A percentile compares a stretch with the other conserved stretches of the same genome.
phyloP scores from a whole-genome alignment of 2,113 vertebrate genomes.

The Catagonus wagneri region DNA sequence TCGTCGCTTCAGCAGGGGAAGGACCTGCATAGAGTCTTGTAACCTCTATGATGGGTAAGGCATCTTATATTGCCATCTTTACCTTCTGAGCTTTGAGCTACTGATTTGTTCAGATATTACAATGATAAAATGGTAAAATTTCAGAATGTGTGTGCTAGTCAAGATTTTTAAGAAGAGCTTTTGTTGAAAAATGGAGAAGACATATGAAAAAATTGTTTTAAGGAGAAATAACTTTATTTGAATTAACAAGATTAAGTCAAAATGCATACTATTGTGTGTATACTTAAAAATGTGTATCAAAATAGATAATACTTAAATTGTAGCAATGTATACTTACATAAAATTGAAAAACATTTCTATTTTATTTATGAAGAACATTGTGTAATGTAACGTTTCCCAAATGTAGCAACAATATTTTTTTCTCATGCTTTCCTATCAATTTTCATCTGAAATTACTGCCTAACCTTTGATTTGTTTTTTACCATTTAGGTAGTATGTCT shows the following conservation, averaged over 20 bases:
- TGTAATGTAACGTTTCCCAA: background rate
- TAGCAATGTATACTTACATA: background rate
- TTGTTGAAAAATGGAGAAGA: background rate
- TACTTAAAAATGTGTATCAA: background rate
- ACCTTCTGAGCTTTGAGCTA: background rate
- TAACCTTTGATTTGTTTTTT: background rate
- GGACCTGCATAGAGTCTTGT: conserved; percentile 94
- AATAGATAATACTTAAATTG: background rate
- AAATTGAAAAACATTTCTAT: background rate
- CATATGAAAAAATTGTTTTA: background rate
- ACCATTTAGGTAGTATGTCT: background rate
- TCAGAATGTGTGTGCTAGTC: background rate
- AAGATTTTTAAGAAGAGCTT: background rate
- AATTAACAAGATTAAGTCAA: background rate
- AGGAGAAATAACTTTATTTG: background rate
- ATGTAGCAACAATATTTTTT: background rate
- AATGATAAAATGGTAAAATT: background rate
- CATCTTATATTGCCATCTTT: background rate
- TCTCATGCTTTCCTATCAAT: background rate
- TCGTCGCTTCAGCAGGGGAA: conserved; percentile 94
- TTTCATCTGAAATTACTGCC: background rate
- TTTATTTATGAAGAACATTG: background rate
- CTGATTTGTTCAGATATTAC: background rate
- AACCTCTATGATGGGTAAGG: conserved; percentile 96
- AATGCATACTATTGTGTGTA: background rate